Evolutionary conservation across 23 tunicate species (phyloP).

Genomic region (Corella eumyota): DNA sequence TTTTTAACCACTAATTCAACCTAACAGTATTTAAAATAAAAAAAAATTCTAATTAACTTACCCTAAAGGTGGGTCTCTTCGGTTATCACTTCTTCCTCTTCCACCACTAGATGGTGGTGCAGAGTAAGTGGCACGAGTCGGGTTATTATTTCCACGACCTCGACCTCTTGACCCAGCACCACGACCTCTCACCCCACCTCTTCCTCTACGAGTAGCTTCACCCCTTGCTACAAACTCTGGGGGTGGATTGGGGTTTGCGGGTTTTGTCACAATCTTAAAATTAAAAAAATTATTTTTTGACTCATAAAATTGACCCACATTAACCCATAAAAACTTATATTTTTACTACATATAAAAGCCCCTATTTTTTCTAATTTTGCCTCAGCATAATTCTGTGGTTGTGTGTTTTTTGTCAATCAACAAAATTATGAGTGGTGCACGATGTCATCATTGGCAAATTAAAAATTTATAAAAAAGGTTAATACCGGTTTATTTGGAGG

Average conservation of each 20-base stretch:
- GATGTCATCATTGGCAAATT: slow-evolving; percentile 17
- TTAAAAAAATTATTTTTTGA: too few relatives aligned
- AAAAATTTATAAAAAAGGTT: too few relatives aligned
- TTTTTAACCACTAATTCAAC: not conserved
- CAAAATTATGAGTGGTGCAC: slow-evolving; percentile 28
- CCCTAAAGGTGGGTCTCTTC: too few relatives aligned
- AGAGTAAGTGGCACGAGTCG: slow-evolving; percentile 5
- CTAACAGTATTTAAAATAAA: too few relatives aligned
- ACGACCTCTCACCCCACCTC: slow-evolving; percentile 25
- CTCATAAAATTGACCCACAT: too few relatives aligned
- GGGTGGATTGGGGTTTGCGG: not conserved
- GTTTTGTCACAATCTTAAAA: not conserved
- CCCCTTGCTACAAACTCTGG: slow-evolving; percentile 55
- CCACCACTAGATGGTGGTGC: slow-evolving; percentile 31
- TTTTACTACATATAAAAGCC: too few relatives aligned
- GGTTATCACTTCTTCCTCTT: slow-evolving; percentile 27
- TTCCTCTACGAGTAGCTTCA: slow-evolving; percentile 61
- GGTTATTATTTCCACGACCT: slow-evolving; percentile 17
- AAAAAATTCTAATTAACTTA: too few relatives aligned
- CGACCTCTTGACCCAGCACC: slow-evolving; percentile 31
- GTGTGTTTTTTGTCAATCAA: slow-evolving; percentile 13
- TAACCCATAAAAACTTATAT: too few relatives aligned
- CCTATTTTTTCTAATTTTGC: too few relatives aligned
- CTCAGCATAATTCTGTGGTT: slow-evolving; percentile 9
- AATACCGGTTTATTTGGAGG: too few relatives aligned